These are phyloP conservation scores for Troides aeacus DNA, from an alignment of 2,888 invertebrate species.

Conservation along the genomic window DNA sequence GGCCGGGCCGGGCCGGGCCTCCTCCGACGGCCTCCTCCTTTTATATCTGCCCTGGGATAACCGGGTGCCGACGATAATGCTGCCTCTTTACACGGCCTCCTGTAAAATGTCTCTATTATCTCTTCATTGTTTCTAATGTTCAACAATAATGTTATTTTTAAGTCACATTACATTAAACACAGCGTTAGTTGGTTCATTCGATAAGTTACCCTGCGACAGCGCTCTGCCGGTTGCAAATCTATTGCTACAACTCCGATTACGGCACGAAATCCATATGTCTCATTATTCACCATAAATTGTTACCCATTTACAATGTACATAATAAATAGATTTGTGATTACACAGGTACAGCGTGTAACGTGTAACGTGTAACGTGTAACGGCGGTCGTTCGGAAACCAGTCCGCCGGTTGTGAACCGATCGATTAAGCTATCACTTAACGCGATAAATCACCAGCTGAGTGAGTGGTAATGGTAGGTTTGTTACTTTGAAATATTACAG, in stretches of 20 bases:
- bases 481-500: conserved; percentile 17
- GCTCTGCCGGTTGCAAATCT: no score
- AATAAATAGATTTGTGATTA: conserved; percentile 26
- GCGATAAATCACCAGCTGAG: conserved; percentile 24
- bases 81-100: conserved; percentile 3
- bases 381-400: conserved; percentile 4
- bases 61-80: conserved; percentile 3
- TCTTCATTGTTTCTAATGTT: background rate
- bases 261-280: background rate
- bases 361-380: background rate
- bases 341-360: conserved; percentile 1
- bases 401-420: conserved; percentile 10
- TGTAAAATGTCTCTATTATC: background rate
- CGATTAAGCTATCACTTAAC: conserved; percentile 26
- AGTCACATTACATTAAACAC: no score
- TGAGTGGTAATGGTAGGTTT: conserved; percentile 5
- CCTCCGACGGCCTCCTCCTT: conserved; percentile 9
- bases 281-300: conserved; percentile 15
- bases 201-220: no score
- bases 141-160: no score
- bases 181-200: no score
- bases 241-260: no score
- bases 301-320: conserved; percentile 14
- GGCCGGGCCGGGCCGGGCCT: conserved; percentile 20
- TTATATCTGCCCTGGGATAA: conserved; percentile 9